phyloP scores from a whole-genome alignment of 2,113 vertebrate species.

The Aramus guarauna region DNA sequence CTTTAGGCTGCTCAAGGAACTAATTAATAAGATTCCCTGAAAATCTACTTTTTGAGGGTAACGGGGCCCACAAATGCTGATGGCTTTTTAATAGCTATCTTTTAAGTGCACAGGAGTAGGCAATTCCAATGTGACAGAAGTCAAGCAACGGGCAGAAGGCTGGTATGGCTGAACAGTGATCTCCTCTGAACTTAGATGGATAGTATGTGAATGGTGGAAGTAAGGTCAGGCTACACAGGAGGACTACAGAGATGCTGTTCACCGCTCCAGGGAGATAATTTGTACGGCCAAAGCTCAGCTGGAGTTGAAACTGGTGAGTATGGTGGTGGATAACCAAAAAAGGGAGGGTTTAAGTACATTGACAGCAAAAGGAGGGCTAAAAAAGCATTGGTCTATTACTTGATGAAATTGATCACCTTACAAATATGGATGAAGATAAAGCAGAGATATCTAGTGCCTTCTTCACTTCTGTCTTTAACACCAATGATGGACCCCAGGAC shows the following conservation, averaged over 20 bases:
- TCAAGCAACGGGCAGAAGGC: not conserved
- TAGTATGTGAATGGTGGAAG: not conserved
- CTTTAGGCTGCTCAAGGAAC: not conserved
- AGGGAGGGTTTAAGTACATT: not conserved
- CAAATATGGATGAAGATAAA: not conserved
- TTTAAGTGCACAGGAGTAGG: not conserved
- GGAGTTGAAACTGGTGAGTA: not conserved
- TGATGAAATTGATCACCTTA: not conserved
- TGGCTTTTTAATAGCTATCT: not conserved
- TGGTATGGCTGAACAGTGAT: not conserved
- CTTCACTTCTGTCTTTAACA: not conserved
- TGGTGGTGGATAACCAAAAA: not conserved
- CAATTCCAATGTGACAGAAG: not conserved
- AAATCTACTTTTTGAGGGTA: not conserved
- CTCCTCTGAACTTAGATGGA: not conserved
- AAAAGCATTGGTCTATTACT: not conserved
- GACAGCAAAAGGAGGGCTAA: not conserved
- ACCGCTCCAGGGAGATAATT: not conserved
- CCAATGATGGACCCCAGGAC: rapidly evolving
- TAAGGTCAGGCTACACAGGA: not conserved
- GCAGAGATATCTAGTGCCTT: not conserved
- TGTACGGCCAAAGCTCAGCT: rapidly evolving
- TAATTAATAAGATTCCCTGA: not conserved
- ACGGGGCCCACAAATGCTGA: rapidly evolving
- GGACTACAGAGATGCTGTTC: not conserved